Base-by-base conservation (phyloP, 2,888 invertebrate genomes). In the Dinocampus coccinellae region DNA sequence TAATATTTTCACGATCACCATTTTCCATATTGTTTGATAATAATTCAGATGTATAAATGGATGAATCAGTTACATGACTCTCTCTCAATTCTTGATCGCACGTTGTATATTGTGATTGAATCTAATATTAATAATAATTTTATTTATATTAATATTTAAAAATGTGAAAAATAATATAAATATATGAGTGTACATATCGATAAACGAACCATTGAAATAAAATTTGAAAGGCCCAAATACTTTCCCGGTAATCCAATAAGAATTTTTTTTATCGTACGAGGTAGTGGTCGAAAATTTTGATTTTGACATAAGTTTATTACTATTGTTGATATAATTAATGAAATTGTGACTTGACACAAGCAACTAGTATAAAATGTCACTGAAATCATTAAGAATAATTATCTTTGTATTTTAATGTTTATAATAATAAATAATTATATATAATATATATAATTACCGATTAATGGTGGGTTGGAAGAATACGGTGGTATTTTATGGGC, bases 401-500 rank as follows among this genome's bases (percentile, higher is more conserved):
- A 34, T 20, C n/a, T 65, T 55, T 55, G 16, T 55, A 7, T 11
- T n/a, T 39, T n/a, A 6, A 33, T 62, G 10, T 61, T 68, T 16
- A 24, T 22, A 22, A 1, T 42, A 33, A 34, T 6, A 55, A 33
- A n/a, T 29, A 9, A 39, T 22, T 26, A 65, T 58, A 29, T 34
- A 29, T 60, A 61, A n/a, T 24, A 55, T 24, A 24, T n/a, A n/a
- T n/a, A 13, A 3, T 3, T 85, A 91, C 91, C 90, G 73, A 91
- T 88, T 33, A 91, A 84, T 16, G 92, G 91, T 34, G 90, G 88
- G 75, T 90, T 89, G 29, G 87, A 87, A 22, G 90, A 90, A 83
- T 90, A 88, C 0, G 90, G 88, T 11, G 91, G 91, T 64, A 91
- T 83, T 80, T 90, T 89, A 73, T 90, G 89, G 0, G 91, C 89